These are phyloP conservation scores for Coryphaenoides rupestris DNA, from an alignment of 2,113 vertebrate genomes.

Conservation along the genomic window DNA sequence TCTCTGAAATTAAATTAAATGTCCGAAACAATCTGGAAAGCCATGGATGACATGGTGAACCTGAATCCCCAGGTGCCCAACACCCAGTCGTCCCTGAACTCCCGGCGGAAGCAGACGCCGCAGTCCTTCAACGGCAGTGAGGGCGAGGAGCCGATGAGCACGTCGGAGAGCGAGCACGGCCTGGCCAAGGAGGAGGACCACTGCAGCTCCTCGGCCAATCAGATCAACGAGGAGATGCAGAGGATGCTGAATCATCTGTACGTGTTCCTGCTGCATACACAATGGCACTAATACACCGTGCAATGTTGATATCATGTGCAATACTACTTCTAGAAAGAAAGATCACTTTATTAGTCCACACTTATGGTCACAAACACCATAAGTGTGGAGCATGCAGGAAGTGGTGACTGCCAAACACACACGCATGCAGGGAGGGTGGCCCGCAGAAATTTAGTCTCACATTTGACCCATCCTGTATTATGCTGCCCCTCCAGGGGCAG, in stretches of 20 bases:
- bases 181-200: slow-evolving; percentile 76
- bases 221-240: slow-evolving; percentile 97
- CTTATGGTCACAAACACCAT: too few species aligned
- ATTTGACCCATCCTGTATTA: too few species aligned
- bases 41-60: neutral
- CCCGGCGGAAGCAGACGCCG: slow-evolving; percentile 66
- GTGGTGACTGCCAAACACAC: too few species aligned
- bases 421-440: too few species aligned
- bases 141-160: slow-evolving; percentile 69
- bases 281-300: neutral
- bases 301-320: too few species aligned
- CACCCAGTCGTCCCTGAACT: slow-evolving; percentile 66
- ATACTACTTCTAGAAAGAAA: too few species aligned
- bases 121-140: slow-evolving; percentile 65
- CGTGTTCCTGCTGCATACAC: slow-evolving; percentile 52
- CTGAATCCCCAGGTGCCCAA: slow-evolving; percentile 51
- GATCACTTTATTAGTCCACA: too few species aligned
- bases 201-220: slow-evolving; percentile 77
- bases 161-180: slow-evolving; percentile 67
- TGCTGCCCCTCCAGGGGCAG: too few species aligned
- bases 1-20: slow-evolving; percentile 1
- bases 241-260: slow-evolving; percentile 96
- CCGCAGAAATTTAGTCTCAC: too few species aligned
- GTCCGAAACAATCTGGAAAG: slow-evolving; percentile 14
- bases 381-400: too few species aligned